These are phyloP conservation scores for Pedetes capensis DNA, from an alignment of 2,113 vertebrate genomes.

Conservation along the genomic window DNA sequence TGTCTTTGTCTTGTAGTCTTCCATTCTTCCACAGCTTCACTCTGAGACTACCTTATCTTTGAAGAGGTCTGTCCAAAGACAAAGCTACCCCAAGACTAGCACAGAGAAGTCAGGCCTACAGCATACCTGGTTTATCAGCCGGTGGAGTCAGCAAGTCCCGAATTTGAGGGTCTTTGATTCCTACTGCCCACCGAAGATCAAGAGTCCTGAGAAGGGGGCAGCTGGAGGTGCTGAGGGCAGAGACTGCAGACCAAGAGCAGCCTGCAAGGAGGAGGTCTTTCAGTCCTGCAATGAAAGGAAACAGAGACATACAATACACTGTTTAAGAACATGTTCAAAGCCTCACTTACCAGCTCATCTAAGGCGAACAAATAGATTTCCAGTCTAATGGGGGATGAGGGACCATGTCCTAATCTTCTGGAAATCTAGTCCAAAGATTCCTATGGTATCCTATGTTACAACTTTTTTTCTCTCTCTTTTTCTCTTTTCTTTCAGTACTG, in stretches of 20 bases:
- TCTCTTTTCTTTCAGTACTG: too few relatives aligned
- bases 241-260: constrained; percentile 95
- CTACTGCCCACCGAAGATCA: constrained; percentile 96
- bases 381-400: not conserved
- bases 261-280: constrained; percentile 96
- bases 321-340: not conserved
- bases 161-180: constrained; percentile 96
- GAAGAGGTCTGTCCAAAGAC: not conserved
- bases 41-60: not conserved
- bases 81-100: not conserved
- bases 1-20: not conserved
- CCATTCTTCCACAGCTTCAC: not conserved
- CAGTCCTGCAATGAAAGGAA: constrained; percentile 83
- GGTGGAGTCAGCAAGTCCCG: constrained; percentile 94
- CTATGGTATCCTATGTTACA: not conserved
- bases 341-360: not conserved
- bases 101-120: not conserved
- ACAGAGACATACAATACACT: not conserved
- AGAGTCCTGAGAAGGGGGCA: constrained; percentile 97
- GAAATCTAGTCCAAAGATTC: constrained; percentile 6
- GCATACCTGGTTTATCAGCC: constrained; percentile 87
- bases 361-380: not conserved
- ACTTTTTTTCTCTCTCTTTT: too few relatives aligned
- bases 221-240: constrained; percentile 95
- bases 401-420: not conserved